Evolutionary conservation across 2,888 invertebrate genomes (phyloP), one percentile per base, ranked within the genome.

Genomic region (Lepidonotus clava): DNA sequence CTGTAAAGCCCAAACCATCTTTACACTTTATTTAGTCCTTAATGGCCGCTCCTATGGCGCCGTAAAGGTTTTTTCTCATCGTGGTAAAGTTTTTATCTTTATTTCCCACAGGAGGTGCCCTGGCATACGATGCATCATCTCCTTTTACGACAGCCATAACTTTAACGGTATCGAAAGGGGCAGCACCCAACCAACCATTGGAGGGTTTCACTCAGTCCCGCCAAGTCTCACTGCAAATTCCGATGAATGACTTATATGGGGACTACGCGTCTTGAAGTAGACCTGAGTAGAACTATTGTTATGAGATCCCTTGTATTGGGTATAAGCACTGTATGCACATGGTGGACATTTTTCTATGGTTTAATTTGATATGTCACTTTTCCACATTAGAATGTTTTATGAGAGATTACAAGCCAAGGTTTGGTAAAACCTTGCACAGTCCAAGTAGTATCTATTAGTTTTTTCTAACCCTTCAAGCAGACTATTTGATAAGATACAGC

Each of bases 61-160:
- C 71, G 38, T 71, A 36, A 36, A 71, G 36, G 34, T 71, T 71
- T 34, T 71, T 11, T 71, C 38, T n/a, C 36, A 71, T 14, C 38
- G 71, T 11, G 38, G 71, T 71, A 36, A 5, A n/a, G n/a, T 71
- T 71, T 71, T 71, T 71, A 71, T 71, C 71, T 71, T 71, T 71
- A 71, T 71, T 36, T 38, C 71, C n/a, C 71, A 71, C 38, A 34
- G 71, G 71, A 71, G 38, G 71, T 71, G 71, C 38, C 36, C 71
- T 38, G 38, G 34, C 71, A 38, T 34, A 36, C 71, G 71, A 71
- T 38, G 38, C 71, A 71, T 71, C 71, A 71, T 71, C 71, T 71
- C 71, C 71, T 71, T 71, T 71, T 71, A 71, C 38, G 71, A 71
- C 71, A 71, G 18, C 71, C 71, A 71, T 71, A 71, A 71, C 71